Base-by-base conservation (phyloP, 2,113 vertebrate genomes). In the Sterna hirundo region DNA sequence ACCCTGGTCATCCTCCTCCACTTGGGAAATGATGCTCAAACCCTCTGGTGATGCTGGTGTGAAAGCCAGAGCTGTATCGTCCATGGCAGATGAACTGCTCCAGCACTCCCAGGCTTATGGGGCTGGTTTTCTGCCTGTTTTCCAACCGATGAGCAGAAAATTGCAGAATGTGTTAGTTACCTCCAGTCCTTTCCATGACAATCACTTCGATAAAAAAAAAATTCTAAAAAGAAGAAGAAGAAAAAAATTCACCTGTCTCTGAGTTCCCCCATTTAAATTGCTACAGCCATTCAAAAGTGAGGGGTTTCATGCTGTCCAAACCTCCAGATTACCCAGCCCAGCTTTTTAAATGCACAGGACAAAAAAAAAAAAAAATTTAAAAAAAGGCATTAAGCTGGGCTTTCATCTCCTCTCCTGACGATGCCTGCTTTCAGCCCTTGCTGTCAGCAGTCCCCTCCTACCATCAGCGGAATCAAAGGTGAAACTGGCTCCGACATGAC, bases 381-480 rank as follows among this genome's bases (percentile, higher is more conserved):
- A 42, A 72, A 60, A 83, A 44, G 15, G 40, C 23, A 78, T 92
- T 77, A 87, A 36, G 29, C 70, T 83, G 81, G 61, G 47, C 92
- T 94, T 91, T 93, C 76, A 96, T 94, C 95, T 93, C 64, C 55
- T 79, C 65, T 93, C 76, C 82, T 49, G 81, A 80, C 2, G 47
- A 62, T 88, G 60, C 34, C 90, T 62, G 71, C 86, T 97, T 96
- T 94, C 92, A 96, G 80, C 88, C 83, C 75, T 88, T 26, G 52
- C 92, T 96, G 69, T 62, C 85, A 82, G 94, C 81, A 92, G 72
- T 94, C 82, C 40, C 87, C 93, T 96, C 92, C 89, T 46, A 75
- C 70, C 66, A 74, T 83, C 89, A 88, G 78, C 55, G 19, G 82
- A 77, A 97, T 97, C 92, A 97, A 96, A 97, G 91, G 83, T 72